Evolutionary conservation across 2,797 vertebrate species (phyloP).

Genomic region (Sebastes wilsoni): DNA sequence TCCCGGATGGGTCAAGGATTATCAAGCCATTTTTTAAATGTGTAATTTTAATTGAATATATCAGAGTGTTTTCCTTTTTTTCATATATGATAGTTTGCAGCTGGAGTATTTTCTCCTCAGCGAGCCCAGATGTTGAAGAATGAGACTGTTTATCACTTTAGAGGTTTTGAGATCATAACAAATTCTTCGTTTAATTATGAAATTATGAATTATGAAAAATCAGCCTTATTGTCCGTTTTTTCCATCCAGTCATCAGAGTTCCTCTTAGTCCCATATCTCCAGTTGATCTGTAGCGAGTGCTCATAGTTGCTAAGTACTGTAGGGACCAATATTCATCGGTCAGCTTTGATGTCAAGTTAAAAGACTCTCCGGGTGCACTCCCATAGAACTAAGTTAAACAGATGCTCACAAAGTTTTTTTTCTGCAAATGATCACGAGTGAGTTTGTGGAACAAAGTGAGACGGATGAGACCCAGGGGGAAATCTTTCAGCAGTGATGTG

Average conservation of each 20-base stretch:
- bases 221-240: neutral
- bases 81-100: neutral
- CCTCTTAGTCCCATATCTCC: conserved; percentile 4
- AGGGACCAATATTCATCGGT: conserved; percentile 34
- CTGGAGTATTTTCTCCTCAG: neutral
- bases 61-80: neutral
- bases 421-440: conserved; percentile 59
- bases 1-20: conserved; percentile 6
- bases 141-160: neutral
- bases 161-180: neutral
- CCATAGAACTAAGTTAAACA: conserved; percentile 67
- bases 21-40: conserved; percentile 1
- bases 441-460: conserved; percentile 79
- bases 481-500: conserved; percentile 57
- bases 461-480: conserved; percentile 73
- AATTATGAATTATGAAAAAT: neutral
- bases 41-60: conserved; percentile 7
- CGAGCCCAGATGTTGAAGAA: neutral
- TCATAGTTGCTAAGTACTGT: conserved; percentile 21
- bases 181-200: neutral
- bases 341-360: conserved; percentile 57
- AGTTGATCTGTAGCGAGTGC: neutral
- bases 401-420: conserved; percentile 52
- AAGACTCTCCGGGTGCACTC: conserved; percentile 33
- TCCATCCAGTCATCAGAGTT: conserved; percentile 5